phyloP scores from a whole-genome alignment of 1,140 invertebrate species.

The Formica exsecta region DNA sequence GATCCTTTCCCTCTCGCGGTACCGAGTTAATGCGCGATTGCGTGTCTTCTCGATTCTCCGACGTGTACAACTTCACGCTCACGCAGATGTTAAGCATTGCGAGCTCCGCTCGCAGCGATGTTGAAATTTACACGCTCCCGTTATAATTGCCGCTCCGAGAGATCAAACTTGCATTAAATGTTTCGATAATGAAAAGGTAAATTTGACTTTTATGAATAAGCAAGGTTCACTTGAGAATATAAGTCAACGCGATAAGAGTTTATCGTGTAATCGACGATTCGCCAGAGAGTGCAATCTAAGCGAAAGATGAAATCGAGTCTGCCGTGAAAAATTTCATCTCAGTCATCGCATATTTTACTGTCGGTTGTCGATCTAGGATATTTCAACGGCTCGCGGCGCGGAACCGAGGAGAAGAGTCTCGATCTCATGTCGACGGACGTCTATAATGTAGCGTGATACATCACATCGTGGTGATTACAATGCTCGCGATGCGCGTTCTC shows the following conservation, averaged over 20 bases:
- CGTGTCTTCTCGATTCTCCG: conserved; percentile 46
- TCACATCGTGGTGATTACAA: conserved; percentile 52
- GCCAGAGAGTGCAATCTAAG: neutral
- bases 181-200: neutral
- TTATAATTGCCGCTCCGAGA: no score
- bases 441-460: conserved; percentile 67
- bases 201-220: neutral
- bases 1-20: conserved; percentile 38
- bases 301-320: neutral
- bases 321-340: conserved; percentile 30
- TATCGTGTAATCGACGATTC: neutral
- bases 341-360: conserved; percentile 32
- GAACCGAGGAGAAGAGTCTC: conserved; percentile 7
- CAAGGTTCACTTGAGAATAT: neutral
- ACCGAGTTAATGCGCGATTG: conserved; percentile 47
- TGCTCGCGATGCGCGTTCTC: conserved; percentile 59
- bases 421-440: conserved; percentile 51
- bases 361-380: conserved; percentile 27
- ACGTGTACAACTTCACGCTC: neutral
- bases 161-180: neutral
- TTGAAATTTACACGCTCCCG: neutral
- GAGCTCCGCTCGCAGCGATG: neutral
- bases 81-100: conserved; percentile 16
- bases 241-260: neutral
- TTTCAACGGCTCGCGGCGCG: neutral